Evolutionary conservation across 1,140 invertebrate genomes (phyloP), one percentile per base, ranked within the genome.

Genomic region (Caerostris darwini): DNA sequence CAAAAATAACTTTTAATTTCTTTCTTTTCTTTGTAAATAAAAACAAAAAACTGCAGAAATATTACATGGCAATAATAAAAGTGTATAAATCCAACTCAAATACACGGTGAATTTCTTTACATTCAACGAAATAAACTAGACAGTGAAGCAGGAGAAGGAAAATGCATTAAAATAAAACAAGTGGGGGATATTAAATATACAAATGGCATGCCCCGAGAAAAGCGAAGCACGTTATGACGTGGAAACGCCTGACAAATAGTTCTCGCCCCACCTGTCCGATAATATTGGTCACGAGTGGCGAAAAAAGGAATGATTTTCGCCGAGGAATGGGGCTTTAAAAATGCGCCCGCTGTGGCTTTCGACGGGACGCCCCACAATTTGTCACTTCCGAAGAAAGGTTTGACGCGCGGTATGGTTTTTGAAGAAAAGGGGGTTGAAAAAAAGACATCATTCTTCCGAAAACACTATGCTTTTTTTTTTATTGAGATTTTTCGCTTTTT

Each of bases 331-430:
- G 81, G 90, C 17, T 58, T 91, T 91, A 56, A 91, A 88, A 91
- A 91, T 91, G 90, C 90, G 56, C 77, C 90, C 59, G 7, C 71
- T 53, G 90, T 91, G 67, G 77, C 90, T 91, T 91, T 82, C 77
- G 77, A 10, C 19, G 19, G 57, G 34, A 34, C n/a, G 34, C 54
- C 77, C 90, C 17, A 61, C 90, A 77, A 91, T 91, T 91, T 91
- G 90, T 91, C 90, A 91, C 54, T 82, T 91, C 67, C 19, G 59
- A 59, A 91, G 90, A 82, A 82, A 71, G 57, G 34, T 71, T 82
- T 91, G 90, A 82, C 90, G 69, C 14, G 77, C 71, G 53, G 71
- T 81, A 91, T 91, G 77, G 90, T 59, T 88, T 53, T 53, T 10
- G n/a, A 19, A 61, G 19, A 85, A 86, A 86, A 58, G 54, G 19